These are phyloP conservation scores for Troilus luridus DNA, from an alignment of 2,888 invertebrate species.

Conservation along the genomic window DNA sequence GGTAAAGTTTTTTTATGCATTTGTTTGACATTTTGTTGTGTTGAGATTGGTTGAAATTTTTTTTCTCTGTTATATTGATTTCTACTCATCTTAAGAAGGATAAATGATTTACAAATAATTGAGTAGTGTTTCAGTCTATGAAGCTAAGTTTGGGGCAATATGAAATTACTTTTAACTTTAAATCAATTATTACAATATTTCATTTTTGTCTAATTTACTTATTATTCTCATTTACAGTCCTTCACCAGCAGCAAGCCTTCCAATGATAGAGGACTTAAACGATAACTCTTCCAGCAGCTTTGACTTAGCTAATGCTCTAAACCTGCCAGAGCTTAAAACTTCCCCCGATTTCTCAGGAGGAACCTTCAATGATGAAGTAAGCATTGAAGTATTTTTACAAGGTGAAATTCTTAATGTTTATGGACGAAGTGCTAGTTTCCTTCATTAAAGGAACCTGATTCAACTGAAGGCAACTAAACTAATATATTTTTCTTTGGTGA, in stretches of 20 bases:
- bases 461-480: no score
- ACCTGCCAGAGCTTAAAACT: slow-evolving; percentile 63
- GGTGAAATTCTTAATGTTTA: neutral
- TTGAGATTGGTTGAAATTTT: neutral
- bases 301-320: slow-evolving; percentile 62
- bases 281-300: slow-evolving; percentile 65
- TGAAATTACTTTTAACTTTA: no score
- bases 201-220: neutral
- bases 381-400: slow-evolving; percentile 1
- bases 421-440: neutral
- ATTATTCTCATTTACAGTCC: neutral
- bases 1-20: neutral
- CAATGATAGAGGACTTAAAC: slow-evolving; percentile 65
- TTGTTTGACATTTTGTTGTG: neutral
- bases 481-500: neutral
- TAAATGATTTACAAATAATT: neutral
- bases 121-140: neutral
- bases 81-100: no score
- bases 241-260: slow-evolving; percentile 64
- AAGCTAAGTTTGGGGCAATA: neutral
- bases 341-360: slow-evolving; percentile 64
- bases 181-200: neutral
- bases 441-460: neutral
- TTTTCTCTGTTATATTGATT: neutral
- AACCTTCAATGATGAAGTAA: slow-evolving; percentile 63